These are phyloP conservation scores for Holothuria scabra DNA, from an alignment of 53 echinoderm and acorn worm species.

Conservation along the genomic window DNA sequence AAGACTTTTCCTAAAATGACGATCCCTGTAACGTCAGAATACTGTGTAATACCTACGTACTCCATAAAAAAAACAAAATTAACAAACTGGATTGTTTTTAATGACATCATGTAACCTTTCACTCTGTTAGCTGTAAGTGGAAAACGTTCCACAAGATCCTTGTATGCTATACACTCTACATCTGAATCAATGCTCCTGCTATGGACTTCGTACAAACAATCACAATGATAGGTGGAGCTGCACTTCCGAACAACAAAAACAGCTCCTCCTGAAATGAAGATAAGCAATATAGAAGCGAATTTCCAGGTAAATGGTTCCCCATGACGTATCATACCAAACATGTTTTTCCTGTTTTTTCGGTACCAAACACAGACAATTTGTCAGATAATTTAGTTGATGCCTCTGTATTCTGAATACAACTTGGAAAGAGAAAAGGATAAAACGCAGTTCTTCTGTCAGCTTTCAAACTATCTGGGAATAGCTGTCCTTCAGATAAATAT, in stretches of 20 bases:
- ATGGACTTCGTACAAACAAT: slow-evolving; percentile 49
- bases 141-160: slow-evolving; percentile 37
- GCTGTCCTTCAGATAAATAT: slow-evolving; percentile 38
- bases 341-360: slow-evolving; percentile 50
- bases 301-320: slow-evolving; percentile 43
- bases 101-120: slow-evolving; percentile 28
- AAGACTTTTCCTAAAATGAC: too few relatives aligned
- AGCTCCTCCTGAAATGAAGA: slow-evolving; percentile 52
- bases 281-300: slow-evolving; percentile 66
- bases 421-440: slow-evolving; percentile 45
- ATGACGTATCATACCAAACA: slow-evolving; percentile 40
- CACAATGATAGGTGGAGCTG: slow-evolving; percentile 18
- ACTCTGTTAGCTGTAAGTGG: slow-evolving; percentile 49
- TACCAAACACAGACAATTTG: slow-evolving; percentile 45
- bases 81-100: slow-evolving; percentile 41
- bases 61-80: too few relatives aligned
- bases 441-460: slow-evolving; percentile 24
- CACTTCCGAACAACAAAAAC: slow-evolving; percentile 49
- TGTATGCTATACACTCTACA: slow-evolving; percentile 24
- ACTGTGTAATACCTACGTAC: too few relatives aligned
- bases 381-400: slow-evolving; percentile 22
- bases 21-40: too few relatives aligned
- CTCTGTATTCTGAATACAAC: slow-evolving; percentile 41
- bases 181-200: slow-evolving; percentile 19
- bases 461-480: slow-evolving; percentile 45